Evolutionary conservation across 2,888 invertebrate genomes (phyloP).

Genomic region (Athalia cordata): DNA sequence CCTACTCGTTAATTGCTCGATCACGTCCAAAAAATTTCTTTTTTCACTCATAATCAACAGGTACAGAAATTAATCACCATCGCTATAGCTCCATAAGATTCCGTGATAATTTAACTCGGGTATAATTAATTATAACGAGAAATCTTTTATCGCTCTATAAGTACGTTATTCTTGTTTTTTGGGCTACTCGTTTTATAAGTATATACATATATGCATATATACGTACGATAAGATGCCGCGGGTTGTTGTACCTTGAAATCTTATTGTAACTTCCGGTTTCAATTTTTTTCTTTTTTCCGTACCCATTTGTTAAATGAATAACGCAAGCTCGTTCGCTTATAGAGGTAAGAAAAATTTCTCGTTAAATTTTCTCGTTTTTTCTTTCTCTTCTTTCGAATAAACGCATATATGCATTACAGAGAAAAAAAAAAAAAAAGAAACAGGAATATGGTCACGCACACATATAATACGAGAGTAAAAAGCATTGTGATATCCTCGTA

Average conservation of each 20-base stretch:
- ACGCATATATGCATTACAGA: too few relatives aligned
- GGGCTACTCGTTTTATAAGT: too few relatives aligned
- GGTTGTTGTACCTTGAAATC: slow-evolving; percentile 23
- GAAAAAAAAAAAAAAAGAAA: not conserved
- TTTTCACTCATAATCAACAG: too few relatives aligned
- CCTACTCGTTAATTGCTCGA: too few relatives aligned
- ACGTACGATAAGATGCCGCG: not conserved
- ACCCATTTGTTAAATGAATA: not conserved
- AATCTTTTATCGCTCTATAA: not conserved
- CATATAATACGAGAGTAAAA: not conserved
- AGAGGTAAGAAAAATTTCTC: too few relatives aligned
- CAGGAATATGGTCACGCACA: not conserved
- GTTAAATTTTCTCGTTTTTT: not conserved
- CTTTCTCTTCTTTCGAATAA: not conserved
- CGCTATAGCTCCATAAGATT: not conserved
- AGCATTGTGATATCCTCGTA: not conserved
- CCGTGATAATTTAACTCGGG: not conserved
- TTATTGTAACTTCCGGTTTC: slow-evolving; percentile 10
- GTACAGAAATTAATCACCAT: too few relatives aligned
- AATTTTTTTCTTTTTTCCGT: not conserved
- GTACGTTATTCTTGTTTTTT: not conserved
- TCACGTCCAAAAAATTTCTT: too few relatives aligned
- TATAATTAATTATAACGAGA: slow-evolving; percentile 14
- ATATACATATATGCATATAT: too few relatives aligned
- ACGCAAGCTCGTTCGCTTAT: not conserved